These are phyloP conservation scores for Psammodynastes pulverulentus DNA, from an alignment of 2,113 vertebrate species.

Conservation along the genomic window DNA sequence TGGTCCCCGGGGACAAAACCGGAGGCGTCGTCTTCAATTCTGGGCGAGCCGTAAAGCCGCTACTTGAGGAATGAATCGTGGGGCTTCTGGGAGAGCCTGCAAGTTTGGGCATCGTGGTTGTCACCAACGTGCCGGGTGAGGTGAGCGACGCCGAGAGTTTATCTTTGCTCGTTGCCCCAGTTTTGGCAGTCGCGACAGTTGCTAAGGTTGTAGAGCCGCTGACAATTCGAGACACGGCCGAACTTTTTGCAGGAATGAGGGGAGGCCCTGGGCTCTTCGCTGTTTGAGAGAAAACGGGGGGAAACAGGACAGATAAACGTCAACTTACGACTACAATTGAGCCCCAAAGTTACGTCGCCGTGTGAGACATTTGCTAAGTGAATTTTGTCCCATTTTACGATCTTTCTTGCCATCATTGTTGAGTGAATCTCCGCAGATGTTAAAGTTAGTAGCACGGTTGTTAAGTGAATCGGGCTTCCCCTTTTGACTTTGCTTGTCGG, in stretches of 20 bases:
- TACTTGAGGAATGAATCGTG: neutral
- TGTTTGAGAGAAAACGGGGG: neutral
- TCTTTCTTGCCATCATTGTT: neutral
- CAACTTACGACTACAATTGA: too few relatives aligned
- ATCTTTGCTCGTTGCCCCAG: neutral
- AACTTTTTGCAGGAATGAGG: neutral
- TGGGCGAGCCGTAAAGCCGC: neutral
- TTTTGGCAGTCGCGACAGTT: neutral
- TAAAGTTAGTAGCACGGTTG: too few relatives aligned
- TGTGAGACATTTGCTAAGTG: neutral
- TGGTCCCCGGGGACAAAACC: neutral
- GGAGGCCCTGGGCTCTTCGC: neutral
- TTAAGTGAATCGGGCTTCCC: too few relatives aligned
- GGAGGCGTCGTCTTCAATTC: neutral
- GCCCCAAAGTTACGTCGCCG: neutral
- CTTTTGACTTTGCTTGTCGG: neutral
- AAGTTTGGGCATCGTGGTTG: neutral
- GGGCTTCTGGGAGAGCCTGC: neutral
- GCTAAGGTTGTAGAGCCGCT: neutral
- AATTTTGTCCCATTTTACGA: neutral
- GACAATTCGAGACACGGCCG: neutral
- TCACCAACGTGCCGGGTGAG: neutral
- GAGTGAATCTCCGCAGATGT: accelerated
- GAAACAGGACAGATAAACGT: neutral
- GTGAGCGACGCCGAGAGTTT: neutral